A percentile compares a stretch with the other conserved stretches of the same genome.
Conservation (phyloP, 1,140 invertebrate genomes). For the Philopotamus ludificatus region DNA sequence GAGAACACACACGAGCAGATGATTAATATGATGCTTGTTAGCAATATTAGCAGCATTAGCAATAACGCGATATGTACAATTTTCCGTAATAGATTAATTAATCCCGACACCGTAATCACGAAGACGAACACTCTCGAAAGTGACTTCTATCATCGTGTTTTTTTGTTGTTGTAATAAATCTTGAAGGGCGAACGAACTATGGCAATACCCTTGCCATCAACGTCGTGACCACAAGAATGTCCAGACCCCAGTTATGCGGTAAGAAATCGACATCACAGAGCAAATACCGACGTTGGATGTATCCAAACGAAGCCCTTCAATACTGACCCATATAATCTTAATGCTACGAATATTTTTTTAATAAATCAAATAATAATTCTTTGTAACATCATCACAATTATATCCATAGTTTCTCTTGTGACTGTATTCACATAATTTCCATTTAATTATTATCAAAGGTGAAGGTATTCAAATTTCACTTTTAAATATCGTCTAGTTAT, state of each 20-base stretch:
- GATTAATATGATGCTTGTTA: neutral
- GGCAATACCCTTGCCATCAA: neutral
- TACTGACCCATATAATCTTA: neutral
- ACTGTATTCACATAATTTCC: too few species aligned
- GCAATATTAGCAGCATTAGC: neutral
- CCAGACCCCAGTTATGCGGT: constrained; percentile 7
- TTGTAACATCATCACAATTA: too few species aligned
- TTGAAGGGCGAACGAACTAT: neutral
- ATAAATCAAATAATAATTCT: too few species aligned
- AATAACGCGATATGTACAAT: too few species aligned
- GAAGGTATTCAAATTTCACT: too few species aligned
- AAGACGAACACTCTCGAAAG: neutral
- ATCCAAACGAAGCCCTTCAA: constrained; percentile 5
- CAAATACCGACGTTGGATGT: neutral
- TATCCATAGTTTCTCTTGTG: too few species aligned
- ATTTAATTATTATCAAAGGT: too few species aligned
- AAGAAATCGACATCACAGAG: constrained; percentile 8
- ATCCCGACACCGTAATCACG: neutral
- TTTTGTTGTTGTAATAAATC: neutral
- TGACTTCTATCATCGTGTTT: neutral
- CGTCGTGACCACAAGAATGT: constrained; percentile 12
- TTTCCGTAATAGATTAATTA: neutral
- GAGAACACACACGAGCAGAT: neutral
- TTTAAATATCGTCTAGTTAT: too few species aligned
- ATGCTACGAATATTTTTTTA: too few species aligned